Evolutionary conservation across 2,888 invertebrate species (phyloP).

Genomic region (Dryomyza anilis): DNA sequence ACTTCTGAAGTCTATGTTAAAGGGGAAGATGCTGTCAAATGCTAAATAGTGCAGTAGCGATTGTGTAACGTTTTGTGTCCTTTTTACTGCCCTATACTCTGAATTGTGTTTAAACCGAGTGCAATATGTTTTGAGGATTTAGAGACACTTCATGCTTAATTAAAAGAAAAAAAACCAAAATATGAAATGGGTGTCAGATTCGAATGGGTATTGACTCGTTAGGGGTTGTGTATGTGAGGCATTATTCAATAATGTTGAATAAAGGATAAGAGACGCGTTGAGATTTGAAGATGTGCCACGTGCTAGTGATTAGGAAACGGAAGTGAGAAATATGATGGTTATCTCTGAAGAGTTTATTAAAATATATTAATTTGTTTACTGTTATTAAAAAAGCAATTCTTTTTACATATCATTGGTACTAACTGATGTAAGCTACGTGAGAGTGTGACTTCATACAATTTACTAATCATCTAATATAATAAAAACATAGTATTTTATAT

Average conservation of each 20-base stretch:
- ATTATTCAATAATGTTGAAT: conserved; percentile 17
- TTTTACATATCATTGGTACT: too few species aligned
- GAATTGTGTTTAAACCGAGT: not conserved
- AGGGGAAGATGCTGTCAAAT: too few species aligned
- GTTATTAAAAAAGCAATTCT: too few species aligned
- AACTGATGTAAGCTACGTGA: not conserved
- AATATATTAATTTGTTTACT: conserved; percentile 7
- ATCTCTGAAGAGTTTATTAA: not conserved
- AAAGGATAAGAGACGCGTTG: not conserved
- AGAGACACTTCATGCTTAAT: conserved; percentile 57
- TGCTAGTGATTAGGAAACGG: conserved; percentile 7
- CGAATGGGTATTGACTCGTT: not conserved
- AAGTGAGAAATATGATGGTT: not conserved
- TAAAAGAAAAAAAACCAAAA: conserved; percentile 27
- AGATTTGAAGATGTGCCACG: conserved; percentile 19
- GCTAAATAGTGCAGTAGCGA: not conserved
- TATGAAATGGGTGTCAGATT: conserved; percentile 3
- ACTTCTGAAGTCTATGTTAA: not conserved
- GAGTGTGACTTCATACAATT: not conserved
- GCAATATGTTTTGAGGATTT: conserved; percentile 48
- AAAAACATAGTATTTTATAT: not conserved
- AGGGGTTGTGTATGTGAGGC: conserved; percentile 4
- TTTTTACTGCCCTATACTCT: not conserved
- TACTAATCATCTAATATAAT: not conserved
- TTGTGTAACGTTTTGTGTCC: conserved; percentile 10